Base-by-base conservation (phyloP, 2,797 vertebrate genomes). In the Tangara arthus region DNA sequence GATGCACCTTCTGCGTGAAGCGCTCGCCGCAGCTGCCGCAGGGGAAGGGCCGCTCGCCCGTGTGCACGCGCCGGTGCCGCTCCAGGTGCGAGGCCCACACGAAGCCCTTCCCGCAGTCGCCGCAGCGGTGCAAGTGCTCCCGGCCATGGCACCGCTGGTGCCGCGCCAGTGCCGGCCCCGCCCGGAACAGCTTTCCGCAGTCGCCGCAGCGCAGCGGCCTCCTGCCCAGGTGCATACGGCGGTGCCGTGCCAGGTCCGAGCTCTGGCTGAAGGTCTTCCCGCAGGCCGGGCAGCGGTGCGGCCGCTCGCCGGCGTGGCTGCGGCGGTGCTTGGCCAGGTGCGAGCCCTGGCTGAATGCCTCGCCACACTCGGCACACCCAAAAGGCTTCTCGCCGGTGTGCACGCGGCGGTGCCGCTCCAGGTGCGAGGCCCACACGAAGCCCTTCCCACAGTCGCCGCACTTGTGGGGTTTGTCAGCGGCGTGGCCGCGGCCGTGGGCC, bases 1-100 rank as follows among this genome's bases (percentile, higher is more conserved):
- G 94, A 11, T 97, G 96, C 3, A 56, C 96, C 34, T 93, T 97
- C 63, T 97, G 95, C 15, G 92, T 78, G 2, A 97, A 98, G 66
- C 96, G 77, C 46, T 95, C 96, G 1, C 97, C 96, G 8, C 97
- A 97, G 72, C 90, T 94, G 44, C 91, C 18, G 44, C 35, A 96
- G 20, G 55, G 49, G 30, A 96, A 97, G 30, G 97, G 96, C 10
- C 97, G 95, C 70, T 97, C 97, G 0, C 97, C 96, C 0, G 96
- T 97, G 52, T 97, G 97, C 6, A 95, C 82, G 8, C 97, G 95
- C 30, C 94, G 95, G 79, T 98, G 97, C 47, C 96, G 80, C 30
- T 92, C 79, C 50, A 98, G 60, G 56, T 96, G 91, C 1, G 88
- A 96, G 0, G 93, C 95, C 93, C 89, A 94, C 6, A 65, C 76